Percentiles rank a stretch among this genome's conserved stretches.
Conservation (phyloP, 2,113 vertebrate genomes). For the Oceanodroma tethys region DNA sequence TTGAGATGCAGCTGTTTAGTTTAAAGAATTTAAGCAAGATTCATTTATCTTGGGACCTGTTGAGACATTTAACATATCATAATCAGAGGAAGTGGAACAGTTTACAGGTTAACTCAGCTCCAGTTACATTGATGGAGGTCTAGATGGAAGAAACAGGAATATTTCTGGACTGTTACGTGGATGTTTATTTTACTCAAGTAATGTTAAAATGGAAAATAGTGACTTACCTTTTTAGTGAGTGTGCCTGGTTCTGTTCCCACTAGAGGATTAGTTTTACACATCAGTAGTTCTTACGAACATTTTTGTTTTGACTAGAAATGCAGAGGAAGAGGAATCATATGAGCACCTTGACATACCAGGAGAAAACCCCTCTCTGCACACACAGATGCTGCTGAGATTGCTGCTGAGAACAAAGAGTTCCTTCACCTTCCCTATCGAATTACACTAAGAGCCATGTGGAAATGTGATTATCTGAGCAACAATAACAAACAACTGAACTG, state of each 20-base stretch:
- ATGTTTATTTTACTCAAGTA: neutral
- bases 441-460: neutral
- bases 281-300: neutral
- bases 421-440: neutral
- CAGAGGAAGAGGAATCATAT: fast-evolving
- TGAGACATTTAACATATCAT: neutral
- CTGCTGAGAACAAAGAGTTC: neutral
- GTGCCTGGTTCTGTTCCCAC: neutral
- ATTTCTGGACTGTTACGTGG: neutral
- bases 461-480: neutral
- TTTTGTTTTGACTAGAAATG: neutral
- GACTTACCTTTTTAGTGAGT: neutral
- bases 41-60: neutral
- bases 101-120: neutral
- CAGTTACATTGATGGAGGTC: neutral
- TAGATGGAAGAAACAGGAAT: neutral
- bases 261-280: neutral
- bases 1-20: neutral
- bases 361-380: neutral
- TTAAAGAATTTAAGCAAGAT: neutral
- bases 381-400: neutral
- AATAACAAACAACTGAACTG: neutral
- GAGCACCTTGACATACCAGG: neutral
- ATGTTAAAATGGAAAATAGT: neutral
- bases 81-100: neutral